Evolutionary conservation across 2,113 vertebrate genomes (phyloP).

Genomic region (Neogobius melanostomus): DNA sequence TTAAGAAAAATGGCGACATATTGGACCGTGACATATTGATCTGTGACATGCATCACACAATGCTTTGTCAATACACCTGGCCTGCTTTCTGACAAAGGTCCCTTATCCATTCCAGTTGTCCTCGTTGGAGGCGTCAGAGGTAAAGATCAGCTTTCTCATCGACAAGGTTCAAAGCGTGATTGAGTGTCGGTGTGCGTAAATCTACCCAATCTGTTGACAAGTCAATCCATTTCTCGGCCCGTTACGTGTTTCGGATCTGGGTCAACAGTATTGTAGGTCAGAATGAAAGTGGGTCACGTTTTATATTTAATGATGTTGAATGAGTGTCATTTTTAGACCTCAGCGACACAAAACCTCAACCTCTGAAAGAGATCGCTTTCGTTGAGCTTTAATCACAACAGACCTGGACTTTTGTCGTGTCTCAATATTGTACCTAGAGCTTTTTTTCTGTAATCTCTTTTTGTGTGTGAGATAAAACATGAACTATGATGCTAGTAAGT

Average conservation of each 20-base stretch:
- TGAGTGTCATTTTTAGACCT: not conserved
- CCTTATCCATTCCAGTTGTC: not conserved
- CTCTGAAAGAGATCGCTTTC: no score
- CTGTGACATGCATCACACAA: not conserved
- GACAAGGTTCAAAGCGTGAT: slow-evolving; percentile 39
- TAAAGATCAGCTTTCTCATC: slow-evolving; percentile 20
- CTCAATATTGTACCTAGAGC: no score
- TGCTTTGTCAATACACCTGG: not conserved
- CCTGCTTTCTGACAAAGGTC: not conserved
- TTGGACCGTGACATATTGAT: not conserved
- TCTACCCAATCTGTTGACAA: slow-evolving; percentile 48
- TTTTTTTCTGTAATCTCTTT: no score
- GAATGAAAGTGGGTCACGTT: slow-evolving; percentile 36
- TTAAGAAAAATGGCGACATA: not conserved
- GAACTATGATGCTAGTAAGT: no score
- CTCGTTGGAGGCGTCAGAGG: not conserved
- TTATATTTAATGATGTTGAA: not conserved
- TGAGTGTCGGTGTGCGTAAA: slow-evolving; percentile 40
- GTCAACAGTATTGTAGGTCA: slow-evolving; percentile 17
- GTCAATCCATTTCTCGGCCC: slow-evolving; percentile 44
- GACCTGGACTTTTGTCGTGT: no score
- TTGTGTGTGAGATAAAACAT: no score
- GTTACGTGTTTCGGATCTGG: slow-evolving; percentile 42
- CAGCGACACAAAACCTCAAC: not conserved
- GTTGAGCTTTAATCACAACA: no score